These are phyloP conservation scores for Anser brachyrhynchus DNA, from an alignment of 2,113 vertebrate species.

Conservation along the genomic window DNA sequence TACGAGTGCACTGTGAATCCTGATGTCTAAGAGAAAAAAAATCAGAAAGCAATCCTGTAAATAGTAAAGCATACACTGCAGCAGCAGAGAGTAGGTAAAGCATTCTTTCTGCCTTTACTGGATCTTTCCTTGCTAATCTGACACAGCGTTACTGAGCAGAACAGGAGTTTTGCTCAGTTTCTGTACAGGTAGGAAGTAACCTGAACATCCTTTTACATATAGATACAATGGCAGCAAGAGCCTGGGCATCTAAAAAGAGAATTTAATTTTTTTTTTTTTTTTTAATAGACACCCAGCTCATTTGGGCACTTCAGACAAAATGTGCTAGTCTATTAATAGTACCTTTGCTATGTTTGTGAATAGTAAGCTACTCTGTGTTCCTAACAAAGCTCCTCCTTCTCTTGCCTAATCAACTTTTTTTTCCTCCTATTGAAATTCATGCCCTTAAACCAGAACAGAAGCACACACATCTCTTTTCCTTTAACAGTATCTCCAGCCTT, in stretches of 20 bases:
- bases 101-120: background rate
- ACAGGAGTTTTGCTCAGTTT: background rate
- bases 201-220: background rate
- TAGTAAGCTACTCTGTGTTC: background rate
- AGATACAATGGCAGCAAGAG: background rate
- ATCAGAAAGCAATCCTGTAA: background rate
- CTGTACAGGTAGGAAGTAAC: background rate
- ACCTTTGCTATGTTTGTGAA: background rate
- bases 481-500: background rate
- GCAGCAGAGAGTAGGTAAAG: background rate
- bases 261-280: background rate
- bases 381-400: background rate
- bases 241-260: background rate
- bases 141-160: background rate
- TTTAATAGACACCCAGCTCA: background rate
- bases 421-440: background rate
- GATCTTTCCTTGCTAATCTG: background rate
- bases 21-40: background rate
- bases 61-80: background rate
- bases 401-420: background rate
- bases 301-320: background rate
- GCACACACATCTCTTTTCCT: background rate
- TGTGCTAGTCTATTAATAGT: fast-evolving
- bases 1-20: background rate
- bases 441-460: background rate